Conservation (phyloP, 2,113 vertebrate species). For the Tragelaphus imberbis region DNA sequence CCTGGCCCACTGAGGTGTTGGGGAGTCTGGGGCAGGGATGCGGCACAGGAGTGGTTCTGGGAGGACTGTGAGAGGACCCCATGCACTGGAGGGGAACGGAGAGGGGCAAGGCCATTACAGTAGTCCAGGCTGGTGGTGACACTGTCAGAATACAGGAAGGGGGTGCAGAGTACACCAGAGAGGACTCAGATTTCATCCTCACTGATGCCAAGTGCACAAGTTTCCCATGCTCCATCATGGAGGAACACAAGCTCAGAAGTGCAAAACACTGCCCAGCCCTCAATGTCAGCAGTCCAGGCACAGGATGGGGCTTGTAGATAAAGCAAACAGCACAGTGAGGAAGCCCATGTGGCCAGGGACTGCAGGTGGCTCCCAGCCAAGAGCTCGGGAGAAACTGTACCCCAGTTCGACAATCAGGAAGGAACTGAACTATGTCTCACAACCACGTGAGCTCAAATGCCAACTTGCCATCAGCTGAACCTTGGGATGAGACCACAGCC, state of each 20-base stretch:
- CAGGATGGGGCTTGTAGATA: not conserved
- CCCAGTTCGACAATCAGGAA: accelerated
- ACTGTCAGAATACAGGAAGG: accelerated
- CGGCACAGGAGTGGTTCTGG: accelerated
- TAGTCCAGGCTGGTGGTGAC: not conserved
- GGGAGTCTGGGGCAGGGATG: not conserved
- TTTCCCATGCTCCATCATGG: too few relatives aligned
- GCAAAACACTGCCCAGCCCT: not conserved
- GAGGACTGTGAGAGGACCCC: not conserved
- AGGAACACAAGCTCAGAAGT: not conserved
- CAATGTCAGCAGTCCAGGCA: not conserved
- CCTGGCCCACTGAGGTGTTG: not conserved
- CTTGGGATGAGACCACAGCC: not conserved
- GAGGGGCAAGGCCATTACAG: not conserved
- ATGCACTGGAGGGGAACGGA: accelerated
- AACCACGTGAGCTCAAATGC: not conserved
- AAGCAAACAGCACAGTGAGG: accelerated
- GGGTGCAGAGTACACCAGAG: not conserved
- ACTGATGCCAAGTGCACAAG: too few relatives aligned
- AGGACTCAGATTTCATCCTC: not conserved
- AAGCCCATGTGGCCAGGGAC: not conserved
- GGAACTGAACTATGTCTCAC: not conserved
- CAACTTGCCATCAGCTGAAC: accelerated
- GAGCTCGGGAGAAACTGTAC: not conserved
- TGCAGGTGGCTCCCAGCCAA: not conserved